Evolutionary conservation across 2,797 vertebrate species (phyloP).

Genomic region (Bradypus variegatus): DNA sequence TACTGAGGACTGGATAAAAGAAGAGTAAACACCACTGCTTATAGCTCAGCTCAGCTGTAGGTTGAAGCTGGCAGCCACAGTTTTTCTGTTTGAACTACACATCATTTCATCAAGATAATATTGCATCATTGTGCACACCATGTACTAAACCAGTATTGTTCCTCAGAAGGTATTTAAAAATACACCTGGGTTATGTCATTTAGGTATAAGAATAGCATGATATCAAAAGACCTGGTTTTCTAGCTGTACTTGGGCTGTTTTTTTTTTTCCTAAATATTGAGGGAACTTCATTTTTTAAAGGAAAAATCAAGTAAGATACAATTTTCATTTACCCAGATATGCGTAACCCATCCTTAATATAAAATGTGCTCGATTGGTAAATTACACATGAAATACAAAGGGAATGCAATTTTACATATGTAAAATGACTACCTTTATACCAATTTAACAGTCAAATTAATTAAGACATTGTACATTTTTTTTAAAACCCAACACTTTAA

Average conservation of each 20-base stretch:
- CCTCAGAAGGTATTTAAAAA: background rate
- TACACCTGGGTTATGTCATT: background rate
- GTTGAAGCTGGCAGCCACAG: background rate
- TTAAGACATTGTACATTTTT: constrained; percentile 18
- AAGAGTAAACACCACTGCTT: constrained; percentile 17
- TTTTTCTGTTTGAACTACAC: constrained; percentile 27
- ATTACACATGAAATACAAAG: constrained; percentile 57
- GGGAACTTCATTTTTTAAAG: constrained; percentile 63
- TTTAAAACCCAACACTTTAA: background rate
- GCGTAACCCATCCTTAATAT: constrained; percentile 60
- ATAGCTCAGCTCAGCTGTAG: background rate
- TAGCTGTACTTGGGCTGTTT: background rate
- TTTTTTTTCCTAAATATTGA: constrained; percentile 30
- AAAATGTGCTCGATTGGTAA: constrained; percentile 55
- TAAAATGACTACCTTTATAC: constrained; percentile 16
- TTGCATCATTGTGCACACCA: background rate
- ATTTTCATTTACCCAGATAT: constrained; percentile 53
- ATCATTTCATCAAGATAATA: constrained; percentile 28
- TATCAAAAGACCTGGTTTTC: background rate
- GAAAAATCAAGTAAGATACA: constrained; percentile 43
- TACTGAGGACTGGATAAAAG: background rate
- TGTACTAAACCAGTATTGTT: background rate
- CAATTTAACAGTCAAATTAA: constrained; percentile 52
- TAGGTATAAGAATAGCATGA: background rate
- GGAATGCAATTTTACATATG: constrained; percentile 56